Evolutionary conservation across 2,797 vertebrate genomes (phyloP), one percentile per base, ranked within the genome.

Genomic region (Iguana delicatissima): DNA sequence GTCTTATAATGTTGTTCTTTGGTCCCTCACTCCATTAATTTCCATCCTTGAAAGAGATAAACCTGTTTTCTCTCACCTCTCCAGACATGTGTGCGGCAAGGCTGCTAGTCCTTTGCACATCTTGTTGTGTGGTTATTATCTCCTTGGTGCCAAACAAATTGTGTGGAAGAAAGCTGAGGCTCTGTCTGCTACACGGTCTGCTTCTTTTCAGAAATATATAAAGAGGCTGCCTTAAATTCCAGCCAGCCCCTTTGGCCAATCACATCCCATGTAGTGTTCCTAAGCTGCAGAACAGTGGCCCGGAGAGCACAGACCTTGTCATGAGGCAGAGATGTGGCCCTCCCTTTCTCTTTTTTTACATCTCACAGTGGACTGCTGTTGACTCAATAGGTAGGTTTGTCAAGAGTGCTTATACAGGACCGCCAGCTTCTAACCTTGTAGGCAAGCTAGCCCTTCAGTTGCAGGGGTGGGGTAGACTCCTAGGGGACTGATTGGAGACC

Each of bases 101-200:
- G 98, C 98, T 67, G 98, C 98, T 96, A 99, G 98, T 97, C 98
- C 98, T 97, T 98, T 98, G 96, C 98, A 99, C 98, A 99, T 99
- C 95, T 97, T 98, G 95, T 94, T 73, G 77, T 16, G 35, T 32
- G 94, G 93, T 93, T 97, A 79, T 46, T 42, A n/a, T 22, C 32
- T 84, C 81, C 80, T 88, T 79, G 73, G n/a, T 72, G 86, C 8
- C 46, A 84, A n/a, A 35, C 6, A 80, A 74, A 50, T 55, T 6
- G 59, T 59, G 73, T 80, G 50, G 2, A 20, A 14, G 64, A 84
- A 77, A 73, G 86, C 59, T 59, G 73, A 20, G 32, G 20, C 62
- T n/a, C 35, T 12, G 73, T 88, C 73, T 91, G 62, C 55, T 84
- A 72, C 9, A 32, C 80, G 69, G 81, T 59, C 42, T 57, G 62